phyloP scores from a whole-genome alignment of 1,140 invertebrate genomes.

The Heliothis virescens region DNA sequence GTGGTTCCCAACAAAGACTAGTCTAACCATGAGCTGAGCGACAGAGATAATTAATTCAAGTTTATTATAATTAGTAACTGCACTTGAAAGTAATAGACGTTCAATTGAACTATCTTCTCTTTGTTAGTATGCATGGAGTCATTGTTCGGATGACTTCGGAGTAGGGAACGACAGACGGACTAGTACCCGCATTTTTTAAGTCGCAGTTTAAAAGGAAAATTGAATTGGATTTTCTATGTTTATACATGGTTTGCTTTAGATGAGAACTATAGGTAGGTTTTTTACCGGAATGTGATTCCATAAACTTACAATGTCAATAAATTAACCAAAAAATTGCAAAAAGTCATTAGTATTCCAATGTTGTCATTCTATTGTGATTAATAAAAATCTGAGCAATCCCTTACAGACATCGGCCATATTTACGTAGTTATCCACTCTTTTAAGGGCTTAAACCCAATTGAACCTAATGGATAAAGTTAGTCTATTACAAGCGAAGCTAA shows the following conservation, averaged over 20 bases:
- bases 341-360: no score
- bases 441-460: not conserved
- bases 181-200: not conserved
- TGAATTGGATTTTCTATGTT: no score
- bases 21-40: not conserved
- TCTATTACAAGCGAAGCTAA: not conserved
- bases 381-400: no score
- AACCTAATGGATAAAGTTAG: not conserved
- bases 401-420: no score
- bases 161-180: not conserved
- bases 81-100: conserved; percentile 12
- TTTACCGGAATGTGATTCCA: no score
- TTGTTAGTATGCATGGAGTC: conserved; percentile 1
- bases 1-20: not conserved
- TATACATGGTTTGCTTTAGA: no score
- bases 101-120: conserved; percentile 6
- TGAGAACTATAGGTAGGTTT: no score
- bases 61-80: conserved; percentile 13
- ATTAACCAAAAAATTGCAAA: no score
- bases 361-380: no score
- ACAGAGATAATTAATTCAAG: conserved; percentile 14
- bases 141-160: conserved; percentile 3
- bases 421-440: no score
- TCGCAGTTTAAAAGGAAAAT: no score
- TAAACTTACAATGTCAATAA: no score